These are phyloP conservation scores for Otus sunia DNA, from an alignment of 2,113 vertebrate species.

Conservation along the genomic window DNA sequence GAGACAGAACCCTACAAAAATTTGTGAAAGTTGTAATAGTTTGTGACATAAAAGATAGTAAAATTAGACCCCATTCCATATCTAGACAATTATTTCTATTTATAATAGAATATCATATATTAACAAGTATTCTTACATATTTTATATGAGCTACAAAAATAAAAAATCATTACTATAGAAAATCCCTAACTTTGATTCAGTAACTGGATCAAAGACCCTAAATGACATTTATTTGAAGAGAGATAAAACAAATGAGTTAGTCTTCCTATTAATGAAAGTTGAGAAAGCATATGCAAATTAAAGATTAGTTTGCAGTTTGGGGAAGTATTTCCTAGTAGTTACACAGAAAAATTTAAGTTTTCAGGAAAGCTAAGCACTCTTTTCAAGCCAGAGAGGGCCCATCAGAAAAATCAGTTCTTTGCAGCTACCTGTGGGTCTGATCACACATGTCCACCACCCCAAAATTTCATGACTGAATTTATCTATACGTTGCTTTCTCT, in stretches of 20 bases:
- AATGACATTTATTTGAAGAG: neutral
- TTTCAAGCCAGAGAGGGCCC: neutral
- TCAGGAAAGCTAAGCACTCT: neutral
- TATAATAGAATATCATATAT: neutral
- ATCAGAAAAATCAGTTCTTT: neutral
- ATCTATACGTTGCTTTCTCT: neutral
- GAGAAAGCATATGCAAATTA: neutral
- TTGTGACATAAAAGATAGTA: neutral
- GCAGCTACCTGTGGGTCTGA: rapidly evolving
- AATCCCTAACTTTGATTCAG: neutral
- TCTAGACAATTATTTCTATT: neutral
- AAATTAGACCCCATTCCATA: neutral
- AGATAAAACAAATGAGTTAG: neutral
- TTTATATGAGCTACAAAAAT: neutral
- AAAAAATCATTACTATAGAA: neutral
- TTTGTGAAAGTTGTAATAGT: neutral
- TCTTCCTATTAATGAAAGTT: neutral
- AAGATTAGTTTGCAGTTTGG: neutral
- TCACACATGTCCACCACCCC: rapidly evolving
- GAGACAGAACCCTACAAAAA: neutral
- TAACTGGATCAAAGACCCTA: neutral
- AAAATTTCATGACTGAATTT: neutral
- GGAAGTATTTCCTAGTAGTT: neutral
- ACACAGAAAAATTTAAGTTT: neutral
- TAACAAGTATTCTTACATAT: neutral